Percentiles rank a stretch among this genome's conserved stretches.
phyloP scores from a whole-genome alignment of 1,140 invertebrate genomes.

The Ylistrum balloti region DNA sequence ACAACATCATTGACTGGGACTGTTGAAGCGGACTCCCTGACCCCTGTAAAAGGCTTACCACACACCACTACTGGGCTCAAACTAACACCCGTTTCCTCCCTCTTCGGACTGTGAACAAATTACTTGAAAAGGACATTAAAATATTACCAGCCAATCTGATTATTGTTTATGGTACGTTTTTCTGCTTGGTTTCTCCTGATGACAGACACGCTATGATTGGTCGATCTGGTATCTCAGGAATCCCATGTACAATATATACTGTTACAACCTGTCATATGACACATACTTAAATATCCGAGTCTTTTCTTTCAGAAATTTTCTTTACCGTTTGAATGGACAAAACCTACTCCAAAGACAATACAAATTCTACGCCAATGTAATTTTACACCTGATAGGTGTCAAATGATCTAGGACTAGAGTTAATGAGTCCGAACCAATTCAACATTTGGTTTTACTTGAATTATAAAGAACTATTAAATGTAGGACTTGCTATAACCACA shows the following conservation, averaged over 20 bases:
- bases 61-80: neutral
- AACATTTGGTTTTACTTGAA: neutral
- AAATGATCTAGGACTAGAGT: constrained; percentile 1
- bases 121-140: neutral
- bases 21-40: neutral
- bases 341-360: constrained; percentile 19
- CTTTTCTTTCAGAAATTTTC: constrained; percentile 28
- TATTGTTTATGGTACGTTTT: constrained; percentile 22
- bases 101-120: neutral
- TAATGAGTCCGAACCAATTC: constrained; percentile 20
- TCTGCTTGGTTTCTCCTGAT: constrained; percentile 24
- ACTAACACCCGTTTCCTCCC: neutral
- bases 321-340: constrained; percentile 33
- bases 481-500: constrained; percentile 16
- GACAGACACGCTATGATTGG: constrained; percentile 16
- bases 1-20: constrained; percentile 8
- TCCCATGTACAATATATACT: constrained; percentile 24
- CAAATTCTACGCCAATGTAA: constrained; percentile 21
- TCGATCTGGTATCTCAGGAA: constrained; percentile 17
- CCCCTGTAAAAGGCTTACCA: neutral
- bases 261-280: constrained; percentile 33
- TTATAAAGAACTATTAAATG: constrained; percentile 15
- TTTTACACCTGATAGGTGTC: constrained; percentile 17
- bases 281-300: constrained; percentile 35
- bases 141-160: constrained; percentile 24